phyloP scores from a whole-genome alignment of 2,888 invertebrate species.

The Dynastes hyllus region DNA sequence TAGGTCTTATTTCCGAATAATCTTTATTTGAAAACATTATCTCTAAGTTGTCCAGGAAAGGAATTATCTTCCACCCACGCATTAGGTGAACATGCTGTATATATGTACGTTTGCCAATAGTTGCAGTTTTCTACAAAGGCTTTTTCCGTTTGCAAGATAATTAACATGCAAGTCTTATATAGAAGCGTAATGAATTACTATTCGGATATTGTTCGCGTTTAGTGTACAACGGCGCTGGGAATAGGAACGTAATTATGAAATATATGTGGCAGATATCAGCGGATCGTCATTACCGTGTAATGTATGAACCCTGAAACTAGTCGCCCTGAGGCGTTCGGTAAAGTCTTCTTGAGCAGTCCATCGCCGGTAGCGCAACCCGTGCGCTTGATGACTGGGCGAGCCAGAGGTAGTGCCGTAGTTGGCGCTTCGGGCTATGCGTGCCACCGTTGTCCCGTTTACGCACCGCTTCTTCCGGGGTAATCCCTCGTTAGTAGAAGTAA shows the following conservation, averaged over 20 bases:
- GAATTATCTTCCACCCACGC: no score
- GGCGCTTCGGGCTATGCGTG: slow-evolving; percentile 63
- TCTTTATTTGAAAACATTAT: no score
- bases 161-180: no score
- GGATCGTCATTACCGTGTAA: slow-evolving; percentile 48
- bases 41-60: no score
- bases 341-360: slow-evolving; percentile 49
- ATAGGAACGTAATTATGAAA: slow-evolving; percentile 49
- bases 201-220: slow-evolving; percentile 5
- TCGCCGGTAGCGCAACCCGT: slow-evolving; percentile 63
- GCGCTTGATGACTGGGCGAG: slow-evolving; percentile 62
- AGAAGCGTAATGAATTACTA: neutral
- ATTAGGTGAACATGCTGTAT: no score
- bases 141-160: no score
- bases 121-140: no score
- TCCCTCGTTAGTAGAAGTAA: slow-evolving; percentile 45
- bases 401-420: slow-evolving; percentile 59
- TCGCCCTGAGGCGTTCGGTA: slow-evolving; percentile 36
- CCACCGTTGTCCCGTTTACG: slow-evolving; percentile 63
- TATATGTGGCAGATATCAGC: slow-evolving; percentile 46
- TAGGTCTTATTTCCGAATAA: no score
- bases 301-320: slow-evolving; percentile 49
- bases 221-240: slow-evolving; percentile 19
- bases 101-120: no score
- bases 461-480: slow-evolving; percentile 48